A percentile compares a stretch with the other conserved stretches of the same genome.
Evolutionary conservation across 1,140 invertebrate species (phyloP).

Genomic region (Zaprionus kolodkinae): DNA sequence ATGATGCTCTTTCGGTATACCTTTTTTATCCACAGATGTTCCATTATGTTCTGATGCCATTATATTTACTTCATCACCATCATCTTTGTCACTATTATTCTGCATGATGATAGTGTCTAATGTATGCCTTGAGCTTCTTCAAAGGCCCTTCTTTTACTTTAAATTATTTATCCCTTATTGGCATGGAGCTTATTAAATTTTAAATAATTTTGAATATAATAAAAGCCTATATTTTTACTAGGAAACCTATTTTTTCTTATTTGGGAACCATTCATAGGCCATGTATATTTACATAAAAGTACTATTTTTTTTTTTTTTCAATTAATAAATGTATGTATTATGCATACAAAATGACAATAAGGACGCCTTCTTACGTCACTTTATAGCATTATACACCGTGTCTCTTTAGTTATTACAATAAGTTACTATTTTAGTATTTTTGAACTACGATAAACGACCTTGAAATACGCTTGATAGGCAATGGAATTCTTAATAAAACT

Average conservation of each 20-base stretch:
- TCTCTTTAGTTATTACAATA: neutral
- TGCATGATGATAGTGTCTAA: conserved; percentile 74
- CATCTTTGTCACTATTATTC: conserved; percentile 75
- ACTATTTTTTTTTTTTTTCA: neutral
- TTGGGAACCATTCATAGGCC: neutral
- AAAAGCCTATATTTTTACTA: neutral
- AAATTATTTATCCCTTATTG: conserved; percentile 71
- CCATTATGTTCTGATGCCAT: conserved; percentile 75
- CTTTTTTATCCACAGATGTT: conserved; percentile 60
- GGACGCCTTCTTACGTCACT: neutral
- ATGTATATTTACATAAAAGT: neutral
- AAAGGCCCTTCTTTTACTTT: conserved; percentile 68
- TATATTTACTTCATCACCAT: conserved; percentile 73
- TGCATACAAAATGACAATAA: neutral
- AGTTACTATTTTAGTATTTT: neutral
- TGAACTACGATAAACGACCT: neutral
- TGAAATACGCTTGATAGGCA: neutral
- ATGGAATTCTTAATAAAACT: neutral
- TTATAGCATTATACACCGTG: neutral
- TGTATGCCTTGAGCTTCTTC: conserved; percentile 31
- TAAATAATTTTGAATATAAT: neutral
- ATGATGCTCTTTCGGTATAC: conserved; percentile 50
- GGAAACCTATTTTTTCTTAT: neutral
- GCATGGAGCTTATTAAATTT: conserved; percentile 40
- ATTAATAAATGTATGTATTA: neutral